Base-by-base conservation (phyloP, 2,113 vertebrate species). In the Melanostigma gelatinosum region DNA sequence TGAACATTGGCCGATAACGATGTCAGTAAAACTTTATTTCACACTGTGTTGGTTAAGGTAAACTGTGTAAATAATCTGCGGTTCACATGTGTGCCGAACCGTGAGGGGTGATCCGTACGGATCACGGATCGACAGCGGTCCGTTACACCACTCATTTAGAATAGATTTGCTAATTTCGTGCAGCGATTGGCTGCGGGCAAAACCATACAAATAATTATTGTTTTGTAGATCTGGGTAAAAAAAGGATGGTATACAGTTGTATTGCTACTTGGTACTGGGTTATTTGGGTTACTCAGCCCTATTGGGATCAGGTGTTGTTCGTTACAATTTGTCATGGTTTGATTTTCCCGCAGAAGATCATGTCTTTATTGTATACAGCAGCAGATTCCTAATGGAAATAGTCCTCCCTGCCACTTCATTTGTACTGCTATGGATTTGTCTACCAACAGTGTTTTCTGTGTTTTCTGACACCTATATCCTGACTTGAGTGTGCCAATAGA, bases 381-480 rank as follows among this genome's bases (percentile, higher is more conserved):
- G 8, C 4, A 46, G 55, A 46, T 70, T 77, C 73, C 64, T 61
- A 52, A 60, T 69, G 6, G 15, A 77, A 83, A 79, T 11, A 61
- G 36, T 50, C 10, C 61, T 42, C 12, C 57, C 29, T 69, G 75
- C 69, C 76, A 50, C n/a, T 68, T 71, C 4, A 68, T 88, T 77
- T 88, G 79, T 46, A 60, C 73, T 34, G 13, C 66, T 71, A 65
- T 77, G 40, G 74, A 68, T 66, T 57, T 40, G 15, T 82, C 67
- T 54, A 9, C 40, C 50, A 36, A 8, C 42, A 65, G 34, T 88
- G 71, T 80, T 76, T 54, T 46, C 58, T 58, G 38, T 70, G 61
- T 76, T 62, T 64, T 61, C 42, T 82, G 74, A 83, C 67, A 80
- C 82, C 60, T 48, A 12, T 42, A 12, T 76, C 72, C 69, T 75